phyloP scores from a whole-genome alignment of 2,797 vertebrate species.

The Arctocebus calabarensis region DNA sequence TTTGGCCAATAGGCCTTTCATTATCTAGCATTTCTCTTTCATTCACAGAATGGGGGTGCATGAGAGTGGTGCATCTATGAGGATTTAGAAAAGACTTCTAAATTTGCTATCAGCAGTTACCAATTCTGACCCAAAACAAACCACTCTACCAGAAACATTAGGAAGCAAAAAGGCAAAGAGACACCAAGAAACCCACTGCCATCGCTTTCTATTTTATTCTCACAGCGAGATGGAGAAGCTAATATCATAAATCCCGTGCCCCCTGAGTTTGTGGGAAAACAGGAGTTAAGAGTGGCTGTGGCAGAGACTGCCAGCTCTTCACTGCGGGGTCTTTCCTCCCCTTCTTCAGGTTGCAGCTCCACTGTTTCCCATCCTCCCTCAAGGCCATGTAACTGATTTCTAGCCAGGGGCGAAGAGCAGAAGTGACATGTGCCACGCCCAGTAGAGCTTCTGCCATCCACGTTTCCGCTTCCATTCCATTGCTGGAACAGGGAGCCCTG shows the following conservation, averaged over 20 bases:
- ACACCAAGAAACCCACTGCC: neutral
- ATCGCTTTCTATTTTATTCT: neutral
- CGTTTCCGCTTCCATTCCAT: neutral
- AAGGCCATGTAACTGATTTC: neutral
- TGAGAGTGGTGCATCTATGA: neutral
- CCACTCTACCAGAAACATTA: neutral
- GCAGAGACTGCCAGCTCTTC: neutral
- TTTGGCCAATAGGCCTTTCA: neutral
- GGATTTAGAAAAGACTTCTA: neutral
- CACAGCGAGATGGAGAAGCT: neutral
- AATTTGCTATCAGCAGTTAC: neutral
- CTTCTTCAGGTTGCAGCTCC: neutral
- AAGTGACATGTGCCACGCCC: neutral
- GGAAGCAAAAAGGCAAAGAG: neutral
- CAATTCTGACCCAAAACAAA: conserved; percentile 25
- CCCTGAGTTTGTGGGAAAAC: neutral
- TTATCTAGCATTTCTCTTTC: neutral
- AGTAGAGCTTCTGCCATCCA: neutral
- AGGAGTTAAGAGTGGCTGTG: neutral
- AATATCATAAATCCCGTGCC: neutral
- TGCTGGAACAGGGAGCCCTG: neutral
- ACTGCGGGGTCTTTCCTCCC: neutral
- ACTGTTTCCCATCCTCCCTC: neutral
- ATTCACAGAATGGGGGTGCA: neutral
- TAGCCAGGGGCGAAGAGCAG: too few species aligned